Base-by-base conservation (phyloP, 2,113 vertebrate species). In the Hemibagrus wyckioides region DNA sequence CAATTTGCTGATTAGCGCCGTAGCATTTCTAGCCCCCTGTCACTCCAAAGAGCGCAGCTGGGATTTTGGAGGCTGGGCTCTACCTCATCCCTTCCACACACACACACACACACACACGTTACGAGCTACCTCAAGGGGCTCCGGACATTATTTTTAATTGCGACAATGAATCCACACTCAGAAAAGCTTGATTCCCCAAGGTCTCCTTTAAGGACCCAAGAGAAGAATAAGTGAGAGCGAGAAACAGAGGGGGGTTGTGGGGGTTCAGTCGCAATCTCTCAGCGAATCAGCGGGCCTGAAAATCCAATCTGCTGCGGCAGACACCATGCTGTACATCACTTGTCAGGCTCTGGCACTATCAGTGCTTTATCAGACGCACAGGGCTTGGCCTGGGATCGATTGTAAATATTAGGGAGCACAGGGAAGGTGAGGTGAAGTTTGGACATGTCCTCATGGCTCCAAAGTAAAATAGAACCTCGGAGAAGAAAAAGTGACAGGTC, bases 241-340 rank as follows among this genome's bases (percentile, higher is more conserved):
- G 90, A 91, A 89, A 82, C 89, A 82, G 48, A 50, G 71, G 87
- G 67, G 54, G 86, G 91, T 41, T 82, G 13, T 30, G 90, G 91
- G 90, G 93, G 92, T 92, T 93, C 93, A 91, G 89, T 86, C 88
- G 92, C 93, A 93, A 94, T 95, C 92, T 94, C 92, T 94, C 94
- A 94, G 92, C 94, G 90, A 94, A 95, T 95, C 94, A 95, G 93
- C 90, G 92, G 91, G 93, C 93, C 94, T 94, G 94, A 94, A 95
- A 95, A 95, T 95, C 95, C 95, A 95, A 95, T 95, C 95, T 95
- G 94, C 94, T 93, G 92, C 91, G 82, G 92, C 91, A 95, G 94
- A 94, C 94, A 94, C 94, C 92, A 91, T 92, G 94, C 94, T 94
- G 93, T 95, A 95, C 92, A 94, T 96, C 94, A 95, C 95, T 94